Base-by-base conservation (phyloP, 2,113 vertebrate genomes). In the Telmatochromis brachygnathus region DNA sequence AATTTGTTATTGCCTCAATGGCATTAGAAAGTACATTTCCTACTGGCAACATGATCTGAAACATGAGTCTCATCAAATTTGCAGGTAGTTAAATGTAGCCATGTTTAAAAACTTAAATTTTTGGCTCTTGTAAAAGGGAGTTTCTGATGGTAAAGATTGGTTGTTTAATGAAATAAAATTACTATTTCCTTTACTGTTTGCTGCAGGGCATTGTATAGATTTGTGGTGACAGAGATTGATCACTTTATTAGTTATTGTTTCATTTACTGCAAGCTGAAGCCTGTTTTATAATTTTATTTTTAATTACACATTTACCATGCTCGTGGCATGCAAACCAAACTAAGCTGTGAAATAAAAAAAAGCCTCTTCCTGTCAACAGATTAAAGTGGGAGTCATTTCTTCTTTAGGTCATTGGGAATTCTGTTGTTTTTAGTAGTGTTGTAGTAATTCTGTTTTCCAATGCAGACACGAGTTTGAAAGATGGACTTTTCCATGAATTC, bases 401-500 rank as follows among this genome's bases (percentile, higher is more conserved):
- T 80, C 28, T 28, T 19, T 23, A 55, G 7, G 23, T 81, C 1
- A 11, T 47, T 6, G 9, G 5, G 5, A 60, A 54, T 10, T 47
- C 9, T 47, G 23, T 26, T 65, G 4, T 68, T 83, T 79, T 45
- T 1, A 23, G 17, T 62, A 9, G 11, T 37, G 49, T 82, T 39
- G 79, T 35, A 17, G 3, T 9, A 42, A 54, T 84, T 35, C 33
- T 23, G 14, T 83, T 85, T 82, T 17, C 23, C 7, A 89, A 8
- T 5, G 6, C 86, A 99, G 99, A 99, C 93, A 99, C 98, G 93
- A 99, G 99, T 96, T 97, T 99, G 96, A 99, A 99, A 94, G 99
- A 99, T 91, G 99, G 99, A 88, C 97, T 99, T 93, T 99, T 99
- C 95, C 99, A 99, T 6, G 99, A 99, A 93, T 99, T 99, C 95